phyloP scores from a whole-genome alignment of 2,888 invertebrate genomes.

The Lycia hirtaria region DNA sequence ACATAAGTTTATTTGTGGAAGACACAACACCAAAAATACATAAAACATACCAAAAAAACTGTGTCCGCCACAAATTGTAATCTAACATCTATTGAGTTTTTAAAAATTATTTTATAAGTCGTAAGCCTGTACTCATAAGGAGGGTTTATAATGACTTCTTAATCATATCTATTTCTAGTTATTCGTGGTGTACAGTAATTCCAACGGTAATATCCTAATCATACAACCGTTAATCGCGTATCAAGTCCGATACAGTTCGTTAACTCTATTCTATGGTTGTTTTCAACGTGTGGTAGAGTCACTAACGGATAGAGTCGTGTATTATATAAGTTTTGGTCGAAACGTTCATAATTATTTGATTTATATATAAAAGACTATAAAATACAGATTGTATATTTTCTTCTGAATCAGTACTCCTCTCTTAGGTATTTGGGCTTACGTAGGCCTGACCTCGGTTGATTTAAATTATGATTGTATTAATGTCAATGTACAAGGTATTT shows the following conservation, averaged over 20 bases:
- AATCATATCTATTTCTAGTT: constrained; percentile 25
- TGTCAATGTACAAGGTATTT: neutral
- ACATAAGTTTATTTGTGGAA: no score
- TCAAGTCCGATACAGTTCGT: constrained; percentile 26
- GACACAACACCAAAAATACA: no score
- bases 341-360: neutral
- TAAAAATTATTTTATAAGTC: neutral
- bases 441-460: neutral
- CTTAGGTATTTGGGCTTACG: no score
- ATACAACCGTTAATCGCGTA: constrained; percentile 18
- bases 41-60: no score
- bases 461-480: neutral
- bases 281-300: neutral
- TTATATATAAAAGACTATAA: no score
- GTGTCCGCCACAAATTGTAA: no score
- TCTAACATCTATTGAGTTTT: no score
- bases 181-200: constrained; percentile 2
- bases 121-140: no score
- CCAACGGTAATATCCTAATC: neutral
- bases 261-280: constrained; percentile 17
- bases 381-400: no score
- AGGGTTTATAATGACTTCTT: constrained; percentile 27
- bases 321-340: neutral
- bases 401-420: no score
- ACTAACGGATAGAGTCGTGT: neutral